phyloP scores from a whole-genome alignment of 2,888 invertebrate genomes.

The Gymnoscelis rufifasciata region DNA sequence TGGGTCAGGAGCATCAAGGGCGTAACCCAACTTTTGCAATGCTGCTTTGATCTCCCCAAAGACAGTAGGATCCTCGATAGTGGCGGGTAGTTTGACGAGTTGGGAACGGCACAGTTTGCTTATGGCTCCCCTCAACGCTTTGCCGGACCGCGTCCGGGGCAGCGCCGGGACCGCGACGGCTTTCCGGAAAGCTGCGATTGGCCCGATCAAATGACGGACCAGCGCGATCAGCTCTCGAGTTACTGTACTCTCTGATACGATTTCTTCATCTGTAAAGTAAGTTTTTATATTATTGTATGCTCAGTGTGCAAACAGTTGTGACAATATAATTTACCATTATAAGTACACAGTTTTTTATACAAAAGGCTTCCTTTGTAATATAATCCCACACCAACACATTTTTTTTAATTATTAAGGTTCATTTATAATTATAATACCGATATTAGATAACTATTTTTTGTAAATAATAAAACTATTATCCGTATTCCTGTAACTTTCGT shows the following conservation, averaged over 20 bases:
- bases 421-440: too few relatives aligned
- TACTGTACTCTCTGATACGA: slow-evolving; percentile 63
- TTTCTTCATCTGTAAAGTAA: slow-evolving; percentile 59
- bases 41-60: slow-evolving; percentile 87
- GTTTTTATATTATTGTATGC: too few relatives aligned
- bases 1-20: slow-evolving; percentile 84
- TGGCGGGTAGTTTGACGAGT: slow-evolving; percentile 87
- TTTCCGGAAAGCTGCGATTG: slow-evolving; percentile 92
- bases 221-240: slow-evolving; percentile 66
- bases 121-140: slow-evolving; percentile 87
- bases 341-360: too few relatives aligned
- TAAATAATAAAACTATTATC: too few relatives aligned
- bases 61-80: slow-evolving; percentile 92
- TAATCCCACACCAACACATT: too few relatives aligned
- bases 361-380: too few relatives aligned
- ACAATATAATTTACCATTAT: too few relatives aligned
- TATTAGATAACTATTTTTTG: too few relatives aligned
- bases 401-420: too few relatives aligned
- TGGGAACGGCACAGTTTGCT: slow-evolving; percentile 91
- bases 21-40: slow-evolving; percentile 87
- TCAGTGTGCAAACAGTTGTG: too few relatives aligned
- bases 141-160: slow-evolving; percentile 90
- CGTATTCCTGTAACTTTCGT: too few relatives aligned
- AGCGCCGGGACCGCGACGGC: slow-evolving; percentile 88
- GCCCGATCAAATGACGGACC: slow-evolving; percentile 83